Evolutionary conservation across 2,797 vertebrate species (phyloP).

Genomic region (Sebastes paucispinis): DNA sequence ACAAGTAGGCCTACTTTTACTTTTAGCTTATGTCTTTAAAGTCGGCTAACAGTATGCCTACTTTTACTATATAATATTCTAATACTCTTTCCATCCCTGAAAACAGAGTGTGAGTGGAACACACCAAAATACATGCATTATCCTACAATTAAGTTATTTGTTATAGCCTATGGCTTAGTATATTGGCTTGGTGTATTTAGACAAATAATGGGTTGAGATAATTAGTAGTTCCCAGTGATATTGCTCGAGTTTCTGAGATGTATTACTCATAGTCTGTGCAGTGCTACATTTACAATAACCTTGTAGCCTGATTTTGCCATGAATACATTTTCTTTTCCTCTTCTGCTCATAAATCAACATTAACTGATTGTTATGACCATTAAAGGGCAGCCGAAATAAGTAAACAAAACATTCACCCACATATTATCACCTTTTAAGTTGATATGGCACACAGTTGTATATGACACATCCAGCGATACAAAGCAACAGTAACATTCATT

Average conservation of each 20-base stretch:
- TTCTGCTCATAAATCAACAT: neutral
- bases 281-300: neutral
- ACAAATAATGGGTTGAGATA: neutral
- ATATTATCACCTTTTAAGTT: neutral
- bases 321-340: neutral
- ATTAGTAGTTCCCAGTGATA: neutral
- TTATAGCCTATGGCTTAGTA: neutral
- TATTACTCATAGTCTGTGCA: neutral
- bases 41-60: neutral
- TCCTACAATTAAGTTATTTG: neutral
- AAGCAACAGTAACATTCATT: neutral
- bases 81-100: neutral
- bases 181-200: neutral
- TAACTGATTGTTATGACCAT: neutral
- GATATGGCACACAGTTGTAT: neutral
- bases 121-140: neutral
- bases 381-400: neutral
- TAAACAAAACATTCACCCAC: neutral
- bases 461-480: neutral
- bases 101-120: neutral
- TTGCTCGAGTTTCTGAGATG: neutral
- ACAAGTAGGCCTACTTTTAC: neutral
- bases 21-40: neutral
- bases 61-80: neutral
- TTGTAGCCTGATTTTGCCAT: neutral